Base-by-base conservation (phyloP, 2,113 vertebrate genomes). In the Theristicus caerulescens region DNA sequence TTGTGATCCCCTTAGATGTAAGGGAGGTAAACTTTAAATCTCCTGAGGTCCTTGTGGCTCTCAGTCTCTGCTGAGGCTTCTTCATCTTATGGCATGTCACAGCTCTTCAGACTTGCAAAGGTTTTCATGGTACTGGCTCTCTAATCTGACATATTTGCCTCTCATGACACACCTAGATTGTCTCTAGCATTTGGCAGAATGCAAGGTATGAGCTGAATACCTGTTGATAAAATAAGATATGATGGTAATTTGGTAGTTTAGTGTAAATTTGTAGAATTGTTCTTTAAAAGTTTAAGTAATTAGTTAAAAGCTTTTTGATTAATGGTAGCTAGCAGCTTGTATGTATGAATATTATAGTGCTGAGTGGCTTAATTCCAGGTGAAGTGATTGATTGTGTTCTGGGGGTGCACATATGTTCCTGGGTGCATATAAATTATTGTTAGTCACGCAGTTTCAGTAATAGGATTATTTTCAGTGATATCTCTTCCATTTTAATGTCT, bases 231-330 rank as follows among this genome's bases (percentile, higher is more conserved):
- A 94, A 84, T 69, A 67, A 67, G 32, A 26, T 47, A 24, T 11
- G 29, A 44, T 46, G 44, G 6, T 44, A 74, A 81, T 78, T 94
- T 81, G 46, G 34, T 73, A 72, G 81, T 90, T 95, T 86, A 86
- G 26, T 88, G 31, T 61, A 88, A 96, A 91, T 95, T 93, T 29
- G 49, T 51, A 55, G 81, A 61, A 93, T 71, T 95, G 64, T 96
- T 97, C 51, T 92, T 88, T 96, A 69, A 85, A 97, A 96, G 88
- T 83, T 90, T 58, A 96, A 94, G 77, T 95, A 96, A 96, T 98
- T 96, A 94, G 54, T 88, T 95, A 96, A 97, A 95, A 95, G 93
- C 92, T 91, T 83, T 97, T 97, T 97, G 97, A 97, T 98, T 97
- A 97, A 97, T 97, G 93, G 62, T 88, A 95, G 64, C 87, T 94